phyloP scores from a whole-genome alignment of 2,888 invertebrate species.

The Thecophora atra region DNA sequence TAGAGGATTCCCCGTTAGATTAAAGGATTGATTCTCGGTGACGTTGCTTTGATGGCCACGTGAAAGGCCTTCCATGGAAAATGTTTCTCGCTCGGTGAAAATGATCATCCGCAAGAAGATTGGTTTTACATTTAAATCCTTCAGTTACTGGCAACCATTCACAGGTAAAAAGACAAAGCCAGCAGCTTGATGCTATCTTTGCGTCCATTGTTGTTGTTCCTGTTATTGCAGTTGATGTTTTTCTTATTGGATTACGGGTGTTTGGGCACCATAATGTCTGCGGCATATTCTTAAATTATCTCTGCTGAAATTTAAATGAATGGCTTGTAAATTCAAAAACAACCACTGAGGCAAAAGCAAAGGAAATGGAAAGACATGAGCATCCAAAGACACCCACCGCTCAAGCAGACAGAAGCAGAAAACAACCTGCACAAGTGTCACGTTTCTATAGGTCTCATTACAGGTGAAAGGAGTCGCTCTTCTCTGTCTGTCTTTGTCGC shows the following conservation, averaged over 20 bases:
- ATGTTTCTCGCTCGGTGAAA: no score
- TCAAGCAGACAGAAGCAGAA: not conserved
- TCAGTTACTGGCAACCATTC: no score
- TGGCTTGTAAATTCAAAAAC: constrained; percentile 16
- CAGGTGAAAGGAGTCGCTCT: no score
- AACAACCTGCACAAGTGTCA: not conserved
- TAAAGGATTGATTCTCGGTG: no score
- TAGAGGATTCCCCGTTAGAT: no score
- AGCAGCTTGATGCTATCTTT: not conserved
- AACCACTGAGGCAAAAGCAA: not conserved
- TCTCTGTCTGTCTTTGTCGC: no score
- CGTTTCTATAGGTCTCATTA: no score
- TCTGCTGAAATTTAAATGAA: constrained; percentile 28
- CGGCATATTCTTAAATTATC: constrained; percentile 32
- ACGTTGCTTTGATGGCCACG: no score
- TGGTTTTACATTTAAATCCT: no score
- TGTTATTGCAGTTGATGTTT: not conserved
- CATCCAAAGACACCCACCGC: not conserved
- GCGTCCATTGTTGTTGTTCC: not conserved
- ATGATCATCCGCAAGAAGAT: no score
- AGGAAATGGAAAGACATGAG: not conserved
- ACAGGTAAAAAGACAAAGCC: not conserved
- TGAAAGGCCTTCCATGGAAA: no score
- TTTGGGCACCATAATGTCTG: constrained; percentile 24
- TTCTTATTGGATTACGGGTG: not conserved